A percentile compares a stretch with the other conserved stretches of the same genome.
These are phyloP conservation scores for Natator depressus DNA, from an alignment of 2,113 vertebrate species.

Conservation along the genomic window DNA sequence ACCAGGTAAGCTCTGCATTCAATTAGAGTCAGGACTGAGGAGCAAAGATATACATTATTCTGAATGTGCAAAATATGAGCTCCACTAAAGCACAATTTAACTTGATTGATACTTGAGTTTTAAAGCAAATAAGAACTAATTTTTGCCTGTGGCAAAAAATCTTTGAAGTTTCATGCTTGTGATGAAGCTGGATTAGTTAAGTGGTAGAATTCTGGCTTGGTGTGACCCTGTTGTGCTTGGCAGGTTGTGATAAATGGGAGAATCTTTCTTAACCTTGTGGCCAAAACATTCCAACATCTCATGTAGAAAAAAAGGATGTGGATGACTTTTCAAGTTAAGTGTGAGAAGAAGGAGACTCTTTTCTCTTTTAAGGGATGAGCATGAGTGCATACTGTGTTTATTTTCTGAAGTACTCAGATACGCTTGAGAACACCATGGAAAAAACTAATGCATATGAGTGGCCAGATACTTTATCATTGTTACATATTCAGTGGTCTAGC, in stretches of 20 bases:
- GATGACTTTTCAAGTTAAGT: neutral
- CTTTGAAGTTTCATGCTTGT: conserved; percentile 74
- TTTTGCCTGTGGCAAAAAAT: conserved; percentile 73
- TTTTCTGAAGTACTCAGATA: neutral
- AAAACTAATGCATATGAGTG: neutral
- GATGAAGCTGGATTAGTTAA: conserved; percentile 71
- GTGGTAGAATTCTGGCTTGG: conserved; percentile 52
- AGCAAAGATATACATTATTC: conserved; percentile 8
- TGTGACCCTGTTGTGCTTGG: conserved; percentile 75
- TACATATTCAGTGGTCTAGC: neutral
- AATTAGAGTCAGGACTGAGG: conserved; percentile 35
- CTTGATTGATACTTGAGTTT: conserved; percentile 76
- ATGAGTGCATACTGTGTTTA: neutral
- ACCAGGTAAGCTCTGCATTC: conserved; percentile 36
- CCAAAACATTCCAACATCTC: conserved; percentile 77
- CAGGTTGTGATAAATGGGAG: conserved; percentile 80
- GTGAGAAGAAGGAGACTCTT: conserved; percentile 21
- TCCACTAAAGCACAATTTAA: conserved; percentile 49
- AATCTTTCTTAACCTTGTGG: conserved; percentile 78
- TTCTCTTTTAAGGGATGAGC: neutral
- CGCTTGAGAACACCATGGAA: neutral
- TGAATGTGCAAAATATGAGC: conserved; percentile 3
- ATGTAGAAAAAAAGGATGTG: conserved; percentile 37
- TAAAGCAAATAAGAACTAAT: conserved; percentile 75
- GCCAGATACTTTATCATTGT: neutral